These are phyloP conservation scores for Sthenelais limicola DNA, from an alignment of 2,888 invertebrate species.

Conservation along the genomic window DNA sequence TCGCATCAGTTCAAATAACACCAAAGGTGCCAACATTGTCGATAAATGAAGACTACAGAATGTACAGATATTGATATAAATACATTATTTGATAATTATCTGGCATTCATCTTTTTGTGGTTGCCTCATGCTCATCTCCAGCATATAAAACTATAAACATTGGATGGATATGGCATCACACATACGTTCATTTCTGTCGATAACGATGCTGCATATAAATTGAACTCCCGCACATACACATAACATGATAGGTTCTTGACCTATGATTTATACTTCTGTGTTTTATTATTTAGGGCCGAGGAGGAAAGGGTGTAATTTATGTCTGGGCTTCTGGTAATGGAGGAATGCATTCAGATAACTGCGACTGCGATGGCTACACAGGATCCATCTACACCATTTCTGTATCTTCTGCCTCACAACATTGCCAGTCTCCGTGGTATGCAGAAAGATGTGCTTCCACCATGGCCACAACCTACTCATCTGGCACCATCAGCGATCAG, in stretches of 20 bases:
- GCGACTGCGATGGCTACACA: constrained; percentile 92
- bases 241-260: too few relatives aligned
- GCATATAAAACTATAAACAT: too few relatives aligned
- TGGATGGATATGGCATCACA: too few relatives aligned
- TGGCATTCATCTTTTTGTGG: too few relatives aligned
- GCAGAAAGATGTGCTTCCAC: constrained; percentile 92
- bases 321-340: constrained; percentile 97
- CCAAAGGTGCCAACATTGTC: too few relatives aligned
- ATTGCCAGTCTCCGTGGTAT: constrained; percentile 84
- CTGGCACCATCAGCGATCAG: constrained; percentile 86
- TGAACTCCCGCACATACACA: neutral
- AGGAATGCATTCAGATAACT: constrained; percentile 86
- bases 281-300: constrained; percentile 78
- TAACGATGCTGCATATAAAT: neutral
- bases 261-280: too few relatives aligned
- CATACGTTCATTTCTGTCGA: neutral
- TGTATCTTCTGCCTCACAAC: constrained; percentile 88
- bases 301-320: constrained; percentile 87
- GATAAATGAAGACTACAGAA: too few relatives aligned
- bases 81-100: too few relatives aligned
- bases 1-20: too few relatives aligned
- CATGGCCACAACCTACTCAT: constrained; percentile 90
- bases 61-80: too few relatives aligned
- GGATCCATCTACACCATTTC: constrained; percentile 89
- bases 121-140: too few relatives aligned